Evolutionary conservation across 2,113 vertebrate genomes (phyloP).

Genomic region (Heteronetta atricapilla): DNA sequence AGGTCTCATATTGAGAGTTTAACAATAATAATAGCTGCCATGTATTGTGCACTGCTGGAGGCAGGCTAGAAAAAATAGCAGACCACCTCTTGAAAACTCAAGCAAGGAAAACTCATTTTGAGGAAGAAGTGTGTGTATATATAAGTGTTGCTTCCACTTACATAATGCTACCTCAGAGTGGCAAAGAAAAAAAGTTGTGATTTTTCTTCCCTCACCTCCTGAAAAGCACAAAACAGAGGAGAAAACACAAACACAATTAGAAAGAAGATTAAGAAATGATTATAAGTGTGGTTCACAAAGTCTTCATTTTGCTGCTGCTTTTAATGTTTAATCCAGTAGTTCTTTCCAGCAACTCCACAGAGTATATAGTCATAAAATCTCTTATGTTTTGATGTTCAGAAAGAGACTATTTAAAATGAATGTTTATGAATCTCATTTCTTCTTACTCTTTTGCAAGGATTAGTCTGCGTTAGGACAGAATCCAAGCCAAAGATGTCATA

Average conservation of each 20-base stretch:
- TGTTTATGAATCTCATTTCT: background rate
- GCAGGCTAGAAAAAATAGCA: background rate
- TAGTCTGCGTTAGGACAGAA: background rate
- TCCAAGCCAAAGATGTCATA: background rate
- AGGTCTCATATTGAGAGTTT: background rate
- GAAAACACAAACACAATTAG: background rate
- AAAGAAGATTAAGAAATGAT: background rate
- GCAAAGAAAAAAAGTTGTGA: background rate
- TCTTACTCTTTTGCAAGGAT: background rate
- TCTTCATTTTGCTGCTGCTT: background rate
- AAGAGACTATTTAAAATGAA: background rate
- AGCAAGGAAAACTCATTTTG: background rate
- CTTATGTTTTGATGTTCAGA: background rate
- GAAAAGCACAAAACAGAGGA: background rate
- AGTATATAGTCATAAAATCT: background rate
- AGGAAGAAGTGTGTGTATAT: no score
- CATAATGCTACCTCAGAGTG: background rate
- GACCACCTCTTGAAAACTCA: background rate
- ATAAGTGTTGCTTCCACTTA: background rate
- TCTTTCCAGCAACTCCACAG: background rate
- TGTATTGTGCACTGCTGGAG: background rate
- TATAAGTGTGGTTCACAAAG: background rate
- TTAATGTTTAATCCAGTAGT: background rate
- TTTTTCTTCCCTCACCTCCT: background rate
- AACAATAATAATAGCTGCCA: background rate